phyloP scores from a whole-genome alignment of 92 coral and sea anemone species.

The Umimayanthus chanpuru region DNA sequence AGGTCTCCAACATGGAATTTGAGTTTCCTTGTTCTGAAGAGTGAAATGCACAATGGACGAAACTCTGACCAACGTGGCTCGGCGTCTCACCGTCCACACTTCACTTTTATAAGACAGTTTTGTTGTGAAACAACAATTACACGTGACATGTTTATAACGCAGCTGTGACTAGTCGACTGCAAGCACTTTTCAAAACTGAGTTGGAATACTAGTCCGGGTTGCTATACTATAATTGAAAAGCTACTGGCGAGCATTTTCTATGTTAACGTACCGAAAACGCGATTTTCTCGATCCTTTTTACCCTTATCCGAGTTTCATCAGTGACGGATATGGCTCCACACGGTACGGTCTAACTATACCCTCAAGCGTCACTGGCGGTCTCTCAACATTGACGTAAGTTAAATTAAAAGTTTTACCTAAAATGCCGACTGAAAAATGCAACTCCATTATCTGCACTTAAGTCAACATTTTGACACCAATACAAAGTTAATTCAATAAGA shows the following conservation, averaged over 20 bases:
- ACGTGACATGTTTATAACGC: not conserved
- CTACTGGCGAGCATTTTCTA: not conserved
- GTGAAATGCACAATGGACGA: not conserved
- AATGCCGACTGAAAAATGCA: not conserved
- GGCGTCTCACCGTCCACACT: too few species aligned
- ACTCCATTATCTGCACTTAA: not conserved
- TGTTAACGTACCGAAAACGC: not conserved
- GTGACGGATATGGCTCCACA: not conserved
- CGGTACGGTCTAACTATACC: not conserved
- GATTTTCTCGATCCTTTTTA: not conserved
- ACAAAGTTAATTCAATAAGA: not conserved
- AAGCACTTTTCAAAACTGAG: not conserved
- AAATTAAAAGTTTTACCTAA: not conserved
- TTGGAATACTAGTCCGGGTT: not conserved
- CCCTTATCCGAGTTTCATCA: not conserved
- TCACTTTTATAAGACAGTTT: not conserved
- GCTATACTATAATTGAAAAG: not conserved
- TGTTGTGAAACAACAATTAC: not conserved
- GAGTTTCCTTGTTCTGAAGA: too few species aligned
- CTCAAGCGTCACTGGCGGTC: not conserved
- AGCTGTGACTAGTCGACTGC: not conserved
- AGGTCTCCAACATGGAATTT: too few species aligned
- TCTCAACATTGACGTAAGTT: not conserved
- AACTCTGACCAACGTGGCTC: not conserved
- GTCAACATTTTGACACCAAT: conserved; percentile 32